A percentile compares a stretch with the other conserved stretches of the same genome.
Evolutionary conservation across 2,113 vertebrate genomes (phyloP).

Genomic region (Tragelaphus scriptus): DNA sequence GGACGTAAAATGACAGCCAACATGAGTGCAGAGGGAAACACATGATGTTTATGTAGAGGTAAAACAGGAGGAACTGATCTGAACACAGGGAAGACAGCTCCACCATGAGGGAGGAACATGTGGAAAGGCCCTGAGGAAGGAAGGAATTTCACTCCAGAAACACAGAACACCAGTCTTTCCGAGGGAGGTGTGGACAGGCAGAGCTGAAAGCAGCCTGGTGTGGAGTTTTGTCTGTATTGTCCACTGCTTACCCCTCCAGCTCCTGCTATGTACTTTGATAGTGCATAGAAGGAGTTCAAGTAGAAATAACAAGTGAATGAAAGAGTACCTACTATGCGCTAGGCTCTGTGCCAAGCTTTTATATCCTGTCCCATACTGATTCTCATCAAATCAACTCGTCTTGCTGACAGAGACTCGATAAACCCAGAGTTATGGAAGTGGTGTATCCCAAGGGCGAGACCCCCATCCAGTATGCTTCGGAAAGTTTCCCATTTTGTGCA

Average conservation of each 20-base stretch:
- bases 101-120: not conserved
- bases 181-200: not conserved
- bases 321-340: not conserved
- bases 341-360: not conserved
- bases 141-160: not conserved
- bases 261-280: accelerated
- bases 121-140: not conserved
- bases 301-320: not conserved
- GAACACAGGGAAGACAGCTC: not conserved
- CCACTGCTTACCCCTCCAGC: too few relatives aligned
- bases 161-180: not conserved
- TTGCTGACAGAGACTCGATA: not conserved
- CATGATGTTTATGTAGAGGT: accelerated
- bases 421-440: not conserved
- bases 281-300: not conserved
- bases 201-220: not conserved
- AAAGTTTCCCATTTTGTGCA: not conserved
- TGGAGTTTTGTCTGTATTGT: not conserved
- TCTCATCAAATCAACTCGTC: not conserved
- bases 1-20: not conserved
- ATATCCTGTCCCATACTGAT: not conserved
- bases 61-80: not conserved
- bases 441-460: not conserved
- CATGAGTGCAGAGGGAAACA: accelerated
- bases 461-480: not conserved